Percentiles rank a stretch among this genome's conserved stretches.
Conservation (phyloP, 2,888 invertebrate genomes). For the Aplocera efformata region DNA sequence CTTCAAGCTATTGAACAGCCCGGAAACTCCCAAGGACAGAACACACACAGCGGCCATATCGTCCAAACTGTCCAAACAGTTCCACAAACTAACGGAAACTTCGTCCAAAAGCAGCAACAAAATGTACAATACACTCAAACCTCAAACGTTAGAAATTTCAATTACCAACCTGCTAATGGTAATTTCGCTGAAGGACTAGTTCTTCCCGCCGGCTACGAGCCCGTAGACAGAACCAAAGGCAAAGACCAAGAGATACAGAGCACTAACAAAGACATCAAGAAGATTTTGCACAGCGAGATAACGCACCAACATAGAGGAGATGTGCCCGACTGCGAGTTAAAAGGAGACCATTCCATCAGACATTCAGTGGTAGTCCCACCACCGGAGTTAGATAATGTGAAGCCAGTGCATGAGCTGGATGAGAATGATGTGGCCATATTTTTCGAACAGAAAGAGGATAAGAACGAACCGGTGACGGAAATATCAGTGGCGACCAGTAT, state of each 20-base stretch:
- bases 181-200: conserved; percentile 51
- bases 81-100: conserved; percentile 13
- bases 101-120: conserved; percentile 17
- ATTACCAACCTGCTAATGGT: conserved; percentile 27
- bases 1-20: conserved; percentile 91
- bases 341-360: conserved; percentile 65
- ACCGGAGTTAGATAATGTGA: conserved; percentile 43
- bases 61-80: conserved; percentile 12
- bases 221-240: conserved; percentile 55
- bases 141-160: conserved; percentile 8
- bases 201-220: conserved; percentile 68
- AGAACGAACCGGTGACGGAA: conserved; percentile 61
- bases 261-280: conserved; percentile 39
- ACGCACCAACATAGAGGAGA: conserved; percentile 45
- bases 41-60: conserved; percentile 14
- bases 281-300: conserved; percentile 38
- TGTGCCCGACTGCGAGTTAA: conserved; percentile 62
- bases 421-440: conserved; percentile 82
- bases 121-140: conserved; percentile 9
- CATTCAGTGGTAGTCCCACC: conserved; percentile 66
- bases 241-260: conserved; percentile 53
- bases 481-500: conserved; percentile 72
- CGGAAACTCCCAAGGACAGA: conserved; percentile 12
- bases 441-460: conserved; percentile 55
- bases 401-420: conserved; percentile 63